These are phyloP conservation scores for Coboldia fuscipes DNA, from an alignment of 1,140 invertebrate genomes.

Conservation along the genomic window DNA sequence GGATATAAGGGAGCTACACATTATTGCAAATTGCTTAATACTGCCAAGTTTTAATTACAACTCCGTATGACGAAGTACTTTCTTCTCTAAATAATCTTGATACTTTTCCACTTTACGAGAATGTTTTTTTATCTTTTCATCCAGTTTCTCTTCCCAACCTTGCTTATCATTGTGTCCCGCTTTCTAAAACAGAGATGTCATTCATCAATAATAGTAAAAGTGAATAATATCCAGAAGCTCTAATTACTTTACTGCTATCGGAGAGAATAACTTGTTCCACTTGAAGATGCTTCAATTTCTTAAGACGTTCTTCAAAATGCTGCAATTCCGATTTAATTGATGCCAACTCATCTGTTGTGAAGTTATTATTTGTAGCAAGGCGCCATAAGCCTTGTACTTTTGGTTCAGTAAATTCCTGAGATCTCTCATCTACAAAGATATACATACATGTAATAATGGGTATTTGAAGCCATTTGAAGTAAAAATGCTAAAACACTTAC, in stretches of 20 bases:
- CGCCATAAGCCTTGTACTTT: slow-evolving; percentile 77
- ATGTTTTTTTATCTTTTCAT: slow-evolving; percentile 61
- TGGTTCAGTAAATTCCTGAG: slow-evolving; percentile 69
- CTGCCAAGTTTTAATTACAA: too few species aligned
- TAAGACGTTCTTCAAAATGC: slow-evolving; percentile 68
- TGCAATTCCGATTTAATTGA: slow-evolving; percentile 62
- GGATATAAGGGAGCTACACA: too few species aligned
- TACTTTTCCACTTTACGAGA: slow-evolving; percentile 67
- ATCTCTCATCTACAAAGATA: slow-evolving; percentile 40
- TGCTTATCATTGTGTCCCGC: slow-evolving; percentile 14
- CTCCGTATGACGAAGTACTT: slow-evolving; percentile 55
- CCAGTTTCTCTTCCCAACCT: slow-evolving; percentile 33
- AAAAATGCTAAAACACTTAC: background rate
- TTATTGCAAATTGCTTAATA: too few species aligned
- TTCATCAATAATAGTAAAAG: too few species aligned
- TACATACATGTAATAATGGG: background rate
- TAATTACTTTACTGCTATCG: too few species aligned
- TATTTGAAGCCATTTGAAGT: background rate
- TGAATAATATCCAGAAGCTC: too few species aligned
- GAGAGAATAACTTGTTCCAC: slow-evolving; percentile 37
- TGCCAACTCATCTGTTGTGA: slow-evolving; percentile 55
- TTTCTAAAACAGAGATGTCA: too few species aligned
- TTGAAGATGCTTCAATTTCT: slow-evolving; percentile 65
- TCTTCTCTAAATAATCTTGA: slow-evolving; percentile 56
- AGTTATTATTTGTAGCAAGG: slow-evolving; percentile 54